Percentiles rank a stretch among this genome's conserved stretches.
These are phyloP conservation scores for Vanessa atalanta DNA, from an alignment of 1,140 invertebrate genomes.

Conservation along the genomic window DNA sequence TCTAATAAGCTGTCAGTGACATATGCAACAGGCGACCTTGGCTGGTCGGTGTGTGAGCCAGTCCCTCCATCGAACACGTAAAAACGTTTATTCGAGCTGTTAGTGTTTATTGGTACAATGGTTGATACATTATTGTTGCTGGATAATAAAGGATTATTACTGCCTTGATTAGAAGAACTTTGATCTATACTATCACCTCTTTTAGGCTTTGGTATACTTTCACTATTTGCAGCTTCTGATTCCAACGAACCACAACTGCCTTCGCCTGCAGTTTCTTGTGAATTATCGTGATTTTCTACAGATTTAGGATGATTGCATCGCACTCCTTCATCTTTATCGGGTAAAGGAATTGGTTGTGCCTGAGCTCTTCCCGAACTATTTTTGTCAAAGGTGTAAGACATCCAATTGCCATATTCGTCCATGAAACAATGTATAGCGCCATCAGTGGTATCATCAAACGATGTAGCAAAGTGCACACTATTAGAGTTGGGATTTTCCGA, in stretches of 20 bases:
- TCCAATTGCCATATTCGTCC: slow-evolving; percentile 86
- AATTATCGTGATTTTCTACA: slow-evolving; percentile 65
- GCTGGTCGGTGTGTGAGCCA: slow-evolving; percentile 60
- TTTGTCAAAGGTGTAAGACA: slow-evolving; percentile 94
- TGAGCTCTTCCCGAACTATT: slow-evolving; percentile 71
- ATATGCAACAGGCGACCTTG: slow-evolving; percentile 70
- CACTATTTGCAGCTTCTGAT: slow-evolving; percentile 71
- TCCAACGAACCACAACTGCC: slow-evolving; percentile 76
- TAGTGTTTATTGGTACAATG: slow-evolving; percentile 73
- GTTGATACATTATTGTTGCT: slow-evolving; percentile 78
- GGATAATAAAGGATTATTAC: slow-evolving; percentile 74
- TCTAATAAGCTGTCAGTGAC: slow-evolving; percentile 75
- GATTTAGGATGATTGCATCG: slow-evolving; percentile 70
- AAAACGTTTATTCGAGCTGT: slow-evolving; percentile 70
- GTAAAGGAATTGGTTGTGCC: slow-evolving; percentile 61
- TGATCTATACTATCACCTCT: slow-evolving; percentile 72
- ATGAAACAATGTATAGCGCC: slow-evolving; percentile 93
- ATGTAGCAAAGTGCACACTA: slow-evolving; percentile 87
- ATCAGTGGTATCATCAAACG: slow-evolving; percentile 92
- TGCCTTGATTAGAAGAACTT: slow-evolving; percentile 78
- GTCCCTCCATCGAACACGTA: slow-evolving; percentile 73
- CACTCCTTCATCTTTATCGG: slow-evolving; percentile 73
- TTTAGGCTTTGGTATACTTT: slow-evolving; percentile 72
- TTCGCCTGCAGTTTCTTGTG: slow-evolving; percentile 69
- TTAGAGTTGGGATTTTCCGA: slow-evolving; percentile 67